Evolutionary conservation across 2,888 invertebrate species (phyloP), one percentile per base, ranked within the genome.

Genomic region (Apeira syringaria): DNA sequence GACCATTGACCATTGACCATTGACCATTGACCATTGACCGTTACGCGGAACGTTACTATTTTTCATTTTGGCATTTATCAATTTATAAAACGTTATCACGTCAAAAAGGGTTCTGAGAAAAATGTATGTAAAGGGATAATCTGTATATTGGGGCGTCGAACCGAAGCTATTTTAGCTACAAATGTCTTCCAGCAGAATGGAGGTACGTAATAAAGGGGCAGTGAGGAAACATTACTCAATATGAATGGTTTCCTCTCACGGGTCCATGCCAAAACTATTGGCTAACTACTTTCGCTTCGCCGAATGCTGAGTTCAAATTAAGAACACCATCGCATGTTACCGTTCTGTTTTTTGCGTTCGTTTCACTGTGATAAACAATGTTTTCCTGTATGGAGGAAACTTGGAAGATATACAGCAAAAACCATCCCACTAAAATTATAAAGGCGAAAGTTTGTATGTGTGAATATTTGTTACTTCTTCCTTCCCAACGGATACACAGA

Each of bases 221-320:
- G 58, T 56, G 61, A 68, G 80, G 77, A 79, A 79, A 74, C 80
- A 82, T 83, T 82, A 80, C 64, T 78, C 80, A 75, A 74, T 82
- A 80, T 74, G 74, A 74, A 83, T 81, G 73, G 80, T 74, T 82
- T 81, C 82, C 83, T 70, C 65, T 65, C 58, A 66, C 60, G 63
- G 59, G 65, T 57, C 68, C 66, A 62, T 68, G 69, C 71, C 76
- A 70, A 74, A 78, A 77, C 79, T 78, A 75, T 77, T 71, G 75
- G 67, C 56, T 70, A 75, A 76, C 74, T 71, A 72, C 67, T 74
- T 71, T 61, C 67, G 53, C 58, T 52, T 51, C 53, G 63, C 50
- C 60, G 66, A 67, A 61, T 61, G 59, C 59, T 54, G 61, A 68
- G 61, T 56, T 55, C 56, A 62, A 76, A 71, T 77, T 73, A 73